phyloP scores from a whole-genome alignment of 2,113 vertebrate species.

The Sinocyclocheilus grahami region DNA sequence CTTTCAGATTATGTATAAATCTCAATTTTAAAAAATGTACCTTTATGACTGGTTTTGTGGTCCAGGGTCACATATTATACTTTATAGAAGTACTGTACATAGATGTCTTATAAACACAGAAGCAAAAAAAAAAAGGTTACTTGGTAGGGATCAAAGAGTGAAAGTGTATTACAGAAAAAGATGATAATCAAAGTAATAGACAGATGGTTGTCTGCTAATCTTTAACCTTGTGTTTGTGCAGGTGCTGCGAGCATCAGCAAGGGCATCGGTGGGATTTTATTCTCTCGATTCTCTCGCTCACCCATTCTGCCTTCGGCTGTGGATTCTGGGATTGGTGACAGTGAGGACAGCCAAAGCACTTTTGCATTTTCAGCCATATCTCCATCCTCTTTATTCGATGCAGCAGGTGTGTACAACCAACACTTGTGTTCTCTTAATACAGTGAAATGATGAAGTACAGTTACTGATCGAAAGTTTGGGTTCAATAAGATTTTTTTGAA shows the following conservation, averaged over 20 bases:
- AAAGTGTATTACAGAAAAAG: background rate
- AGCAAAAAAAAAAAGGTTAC: background rate
- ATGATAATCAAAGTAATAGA: background rate
- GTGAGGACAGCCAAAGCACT: conserved; percentile 81
- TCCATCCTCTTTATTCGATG: conserved; percentile 68
- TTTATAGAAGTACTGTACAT: too few relatives aligned
- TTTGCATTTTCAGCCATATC: conserved; percentile 73
- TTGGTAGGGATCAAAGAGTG: background rate
- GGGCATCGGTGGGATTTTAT: conserved; percentile 94
- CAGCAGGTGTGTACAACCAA: conserved; percentile 43
- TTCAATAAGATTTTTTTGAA: too few relatives aligned
- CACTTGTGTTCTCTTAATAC: background rate
- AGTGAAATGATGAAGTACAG: background rate
- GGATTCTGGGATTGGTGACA: conserved; percentile 78
- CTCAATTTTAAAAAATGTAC: too few relatives aligned
- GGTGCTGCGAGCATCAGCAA: conserved; percentile 96
- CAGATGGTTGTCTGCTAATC: background rate
- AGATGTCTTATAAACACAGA: background rate
- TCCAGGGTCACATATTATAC: too few relatives aligned
- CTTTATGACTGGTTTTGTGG: too few relatives aligned
- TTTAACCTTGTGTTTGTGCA: conserved; percentile 57
- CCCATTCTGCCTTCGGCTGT: conserved; percentile 75
- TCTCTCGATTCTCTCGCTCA: conserved; percentile 91
- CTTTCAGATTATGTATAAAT: too few relatives aligned
- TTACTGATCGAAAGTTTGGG: background rate